A percentile compares a stretch with the other conserved stretches of the same genome.
Evolutionary conservation across 1,140 invertebrate species (phyloP).

Genomic region (Drosophila carrolli): DNA sequence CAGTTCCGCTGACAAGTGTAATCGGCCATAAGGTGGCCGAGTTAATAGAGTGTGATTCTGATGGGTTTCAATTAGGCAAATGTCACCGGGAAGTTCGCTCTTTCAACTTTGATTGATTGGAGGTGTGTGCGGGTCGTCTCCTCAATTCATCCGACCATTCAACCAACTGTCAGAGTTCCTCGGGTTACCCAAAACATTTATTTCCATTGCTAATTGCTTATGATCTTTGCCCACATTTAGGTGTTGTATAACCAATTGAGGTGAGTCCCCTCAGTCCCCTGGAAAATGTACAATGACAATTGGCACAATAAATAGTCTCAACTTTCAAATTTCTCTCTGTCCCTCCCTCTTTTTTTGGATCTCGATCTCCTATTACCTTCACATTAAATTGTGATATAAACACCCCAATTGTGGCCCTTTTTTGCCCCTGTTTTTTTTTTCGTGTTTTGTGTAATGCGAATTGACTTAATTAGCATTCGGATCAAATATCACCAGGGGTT

Average conservation of each 20-base stretch:
- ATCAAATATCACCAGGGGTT: slow-evolving; percentile 47
- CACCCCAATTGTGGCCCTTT: slow-evolving; percentile 62
- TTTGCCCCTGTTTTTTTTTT: slow-evolving; percentile 15
- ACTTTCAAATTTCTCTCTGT: slow-evolving; percentile 68
- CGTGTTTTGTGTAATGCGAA: slow-evolving; percentile 56
- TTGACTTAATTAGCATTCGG: slow-evolving; percentile 69
- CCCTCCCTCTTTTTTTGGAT: slow-evolving; percentile 38
- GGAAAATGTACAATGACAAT: slow-evolving; percentile 51
- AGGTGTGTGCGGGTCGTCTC: slow-evolving; percentile 40
- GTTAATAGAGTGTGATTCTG: slow-evolving; percentile 42
- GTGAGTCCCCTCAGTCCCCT: slow-evolving; percentile 24
- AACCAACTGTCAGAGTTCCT: slow-evolving; percentile 68
- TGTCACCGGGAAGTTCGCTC: slow-evolving; percentile 27
- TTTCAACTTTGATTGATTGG: slow-evolving; percentile 45
- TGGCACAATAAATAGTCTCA: slow-evolving; percentile 72
- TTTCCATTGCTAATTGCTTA: slow-evolving; percentile 70
- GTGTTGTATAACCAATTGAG: slow-evolving; percentile 65
- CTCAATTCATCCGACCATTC: slow-evolving; percentile 1
- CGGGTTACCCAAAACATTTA: slow-evolving; percentile 58
- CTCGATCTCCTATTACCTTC: slow-evolving; percentile 65
- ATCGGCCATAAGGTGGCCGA: slow-evolving; percentile 60
- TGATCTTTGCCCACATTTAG: slow-evolving; percentile 75
- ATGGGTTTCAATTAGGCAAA: slow-evolving; percentile 71
- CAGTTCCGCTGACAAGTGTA: slow-evolving; percentile 71
- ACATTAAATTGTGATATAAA: slow-evolving; percentile 68